Evolutionary conservation across 2,888 invertebrate genomes (phyloP), one percentile per base, ranked within the genome.

Genomic region (Drosophila suboccidentalis): DNA sequence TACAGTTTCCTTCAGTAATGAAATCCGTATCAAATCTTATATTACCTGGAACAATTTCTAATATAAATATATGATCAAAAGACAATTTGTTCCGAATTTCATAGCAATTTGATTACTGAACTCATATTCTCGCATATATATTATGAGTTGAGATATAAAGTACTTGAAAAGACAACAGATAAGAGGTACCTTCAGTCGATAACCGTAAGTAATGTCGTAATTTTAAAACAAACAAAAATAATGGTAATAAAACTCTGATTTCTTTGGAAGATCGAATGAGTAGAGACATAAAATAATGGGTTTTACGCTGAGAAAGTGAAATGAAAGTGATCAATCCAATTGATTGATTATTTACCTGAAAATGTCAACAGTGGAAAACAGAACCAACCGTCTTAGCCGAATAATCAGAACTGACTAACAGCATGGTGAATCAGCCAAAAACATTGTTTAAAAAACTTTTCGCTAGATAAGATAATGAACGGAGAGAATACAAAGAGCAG

Each of bases 401-500:
- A n/a, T 46, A 34, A 50, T 41, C 13, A 15, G 10, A 49, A 50
- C 32, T 17, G 46, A 76, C 68, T 72, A 47, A 46, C 13, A n/a
- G 5, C 8, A 9, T 2, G 41, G 55, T 75, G 77, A 76, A 19
- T 77, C 75, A 76, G 36, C 5, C 5, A 2, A 4, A n/a, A 50
- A 0, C 2, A 38, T 8, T 68, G 29, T 11, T 10, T 1, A 8
- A 8, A 22, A 19, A 39, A 26, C 15, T 19, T 34, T 57, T 34
- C 19, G 15, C 8, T 9, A 58, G 77, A 75, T 77, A 63, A 72
- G 77, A 77, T 72, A 72, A 65, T 4, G n/a, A 4, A 11, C 8
- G 22, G 53, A 22, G 43, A 78, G 54, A 83, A 82, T 57, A 75
- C 1, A 63, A 51, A 32, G 38, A 71, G 50, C 50, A 75, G 76